Evolutionary conservation across 2,888 invertebrate genomes (phyloP).

Genomic region (Drosophila infuscata): DNA sequence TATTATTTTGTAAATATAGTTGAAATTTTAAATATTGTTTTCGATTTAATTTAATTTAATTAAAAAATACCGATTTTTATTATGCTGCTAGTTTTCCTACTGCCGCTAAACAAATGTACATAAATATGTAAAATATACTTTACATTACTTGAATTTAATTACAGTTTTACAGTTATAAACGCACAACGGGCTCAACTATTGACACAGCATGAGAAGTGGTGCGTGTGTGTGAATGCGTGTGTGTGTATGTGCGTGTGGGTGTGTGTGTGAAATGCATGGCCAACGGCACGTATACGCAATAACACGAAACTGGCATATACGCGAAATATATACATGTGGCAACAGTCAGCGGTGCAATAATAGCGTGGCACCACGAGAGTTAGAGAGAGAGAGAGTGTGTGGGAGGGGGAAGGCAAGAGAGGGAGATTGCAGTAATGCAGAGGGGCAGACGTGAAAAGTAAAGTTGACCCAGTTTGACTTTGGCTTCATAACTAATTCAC

Average conservation of each 20-base stretch:
- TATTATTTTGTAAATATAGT: background rate
- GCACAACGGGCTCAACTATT: slow-evolving; percentile 50
- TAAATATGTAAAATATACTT: slow-evolving; percentile 36
- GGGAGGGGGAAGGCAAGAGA: background rate
- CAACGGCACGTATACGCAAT: slow-evolving; percentile 74
- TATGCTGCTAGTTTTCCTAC: background rate
- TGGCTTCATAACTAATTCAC: slow-evolving; percentile 82
- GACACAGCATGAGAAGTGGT: slow-evolving; percentile 48
- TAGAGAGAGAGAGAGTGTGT: background rate
- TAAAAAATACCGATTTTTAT: background rate
- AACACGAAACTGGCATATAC: slow-evolving; percentile 63
- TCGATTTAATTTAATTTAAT: background rate
- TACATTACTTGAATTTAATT: slow-evolving; percentile 72
- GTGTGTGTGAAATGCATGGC: slow-evolving; percentile 24
- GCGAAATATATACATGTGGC: slow-evolving; percentile 65
- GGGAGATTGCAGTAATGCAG: slow-evolving; percentile 16
- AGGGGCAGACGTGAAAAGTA: slow-evolving; percentile 48
- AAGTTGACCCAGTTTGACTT: slow-evolving; percentile 81
- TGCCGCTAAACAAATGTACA: background rate
- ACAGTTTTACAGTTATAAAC: slow-evolving; percentile 66
- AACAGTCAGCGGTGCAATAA: slow-evolving; percentile 42
- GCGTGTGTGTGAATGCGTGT: background rate
- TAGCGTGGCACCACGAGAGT: slow-evolving; percentile 15
- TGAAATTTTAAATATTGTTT: background rate
- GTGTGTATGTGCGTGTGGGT: background rate